Conservation (phyloP, 2,888 invertebrate species). For the Petrophora chlorosata region DNA sequence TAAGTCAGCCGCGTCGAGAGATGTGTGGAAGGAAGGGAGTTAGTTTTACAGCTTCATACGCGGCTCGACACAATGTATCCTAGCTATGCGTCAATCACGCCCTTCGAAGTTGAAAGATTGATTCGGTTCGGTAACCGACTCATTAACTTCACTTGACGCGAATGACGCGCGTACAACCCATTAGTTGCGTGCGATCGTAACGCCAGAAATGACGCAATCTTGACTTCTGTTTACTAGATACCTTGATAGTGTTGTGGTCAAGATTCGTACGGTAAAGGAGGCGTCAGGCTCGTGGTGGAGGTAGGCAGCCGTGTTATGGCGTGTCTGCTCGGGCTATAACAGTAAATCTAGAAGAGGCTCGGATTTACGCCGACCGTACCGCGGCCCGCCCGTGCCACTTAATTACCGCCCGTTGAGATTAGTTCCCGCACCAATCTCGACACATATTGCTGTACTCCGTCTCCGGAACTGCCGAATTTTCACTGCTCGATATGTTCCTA, state of each 20-base stretch:
- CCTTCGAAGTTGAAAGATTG: neutral
- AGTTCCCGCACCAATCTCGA: slow-evolving; percentile 52
- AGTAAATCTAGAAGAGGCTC: slow-evolving; percentile 77
- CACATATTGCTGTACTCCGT: slow-evolving; percentile 50
- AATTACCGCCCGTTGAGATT: slow-evolving; percentile 75
- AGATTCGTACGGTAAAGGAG: slow-evolving; percentile 2
- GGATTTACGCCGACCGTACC: slow-evolving; percentile 64
- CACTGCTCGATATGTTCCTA: slow-evolving; percentile 7
- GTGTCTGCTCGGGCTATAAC: slow-evolving; percentile 69
- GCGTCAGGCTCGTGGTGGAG: no score
- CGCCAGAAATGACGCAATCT: neutral
- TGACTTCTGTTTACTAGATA: neutral
- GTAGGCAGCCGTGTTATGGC: slow-evolving; percentile 47
- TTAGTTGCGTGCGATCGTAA: no score
- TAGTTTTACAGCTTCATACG: slow-evolving; percentile 4
- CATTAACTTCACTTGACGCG: neutral
- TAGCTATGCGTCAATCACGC: neutral
- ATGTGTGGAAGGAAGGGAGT: slow-evolving; percentile 38
- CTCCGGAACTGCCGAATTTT: slow-evolving; percentile 19
- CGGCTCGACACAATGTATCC: neutral
- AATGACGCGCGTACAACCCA: no score
- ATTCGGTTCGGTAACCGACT: neutral
- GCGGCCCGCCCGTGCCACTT: slow-evolving; percentile 60
- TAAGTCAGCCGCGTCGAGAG: slow-evolving; percentile 63
- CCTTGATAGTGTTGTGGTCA: slow-evolving; percentile 4